These are phyloP conservation scores for Benitochromis conjunctus DNA, from an alignment of 2,113 vertebrate genomes.

Conservation along the genomic window DNA sequence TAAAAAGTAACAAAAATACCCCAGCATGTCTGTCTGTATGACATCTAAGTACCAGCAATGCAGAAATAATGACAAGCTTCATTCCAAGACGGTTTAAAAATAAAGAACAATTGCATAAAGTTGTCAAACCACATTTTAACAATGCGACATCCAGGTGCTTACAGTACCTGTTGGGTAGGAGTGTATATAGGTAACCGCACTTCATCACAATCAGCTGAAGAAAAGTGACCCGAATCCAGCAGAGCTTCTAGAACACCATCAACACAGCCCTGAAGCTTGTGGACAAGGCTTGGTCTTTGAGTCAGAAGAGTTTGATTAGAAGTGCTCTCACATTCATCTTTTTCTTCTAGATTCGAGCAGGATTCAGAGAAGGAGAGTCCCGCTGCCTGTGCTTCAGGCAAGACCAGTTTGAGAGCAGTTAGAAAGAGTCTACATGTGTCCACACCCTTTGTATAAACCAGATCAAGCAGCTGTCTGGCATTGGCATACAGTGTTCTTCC, in stretches of 20 bases:
- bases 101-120: neutral
- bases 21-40: neutral
- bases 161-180: slow-evolving; percentile 76
- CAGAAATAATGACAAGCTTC: neutral
- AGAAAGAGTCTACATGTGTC: slow-evolving; percentile 65
- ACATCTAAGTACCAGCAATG: neutral
- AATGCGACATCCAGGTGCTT: neutral
- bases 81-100: neutral
- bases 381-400: slow-evolving; percentile 49
- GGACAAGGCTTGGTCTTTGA: slow-evolving; percentile 71
- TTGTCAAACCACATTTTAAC: neutral
- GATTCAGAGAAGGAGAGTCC: slow-evolving; percentile 17
- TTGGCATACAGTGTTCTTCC: slow-evolving; percentile 65
- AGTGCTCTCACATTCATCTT: neutral
- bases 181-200: slow-evolving; percentile 77
- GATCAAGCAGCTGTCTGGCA: slow-evolving; percentile 75
- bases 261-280: slow-evolving; percentile 63
- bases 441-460: slow-evolving; percentile 73
- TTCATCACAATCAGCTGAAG: slow-evolving; percentile 71
- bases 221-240: slow-evolving; percentile 60
- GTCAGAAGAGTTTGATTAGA: slow-evolving; percentile 55
- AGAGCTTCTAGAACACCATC: slow-evolving; percentile 64
- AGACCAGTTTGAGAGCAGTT: slow-evolving; percentile 54
- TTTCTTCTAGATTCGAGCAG: neutral
- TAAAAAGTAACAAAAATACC: neutral